These are phyloP conservation scores for Percopsis omiscomaycus DNA, from an alignment of 2,797 vertebrate species.

Conservation along the genomic window DNA sequence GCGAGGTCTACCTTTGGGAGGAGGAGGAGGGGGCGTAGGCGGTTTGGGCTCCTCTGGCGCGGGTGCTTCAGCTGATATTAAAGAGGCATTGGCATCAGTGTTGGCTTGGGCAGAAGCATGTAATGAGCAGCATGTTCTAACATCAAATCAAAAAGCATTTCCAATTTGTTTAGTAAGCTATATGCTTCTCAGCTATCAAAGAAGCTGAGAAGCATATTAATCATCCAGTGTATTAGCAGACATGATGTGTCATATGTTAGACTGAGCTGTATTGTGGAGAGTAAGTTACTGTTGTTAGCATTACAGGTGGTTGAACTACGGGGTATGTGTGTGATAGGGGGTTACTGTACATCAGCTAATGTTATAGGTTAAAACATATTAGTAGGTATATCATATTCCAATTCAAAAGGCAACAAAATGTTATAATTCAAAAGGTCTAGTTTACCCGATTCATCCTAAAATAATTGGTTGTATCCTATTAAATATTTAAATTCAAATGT, in stretches of 20 bases:
- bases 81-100: conserved; percentile 58
- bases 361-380: conserved; percentile 40
- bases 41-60: conserved; percentile 74
- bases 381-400: conserved; percentile 1
- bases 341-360: conserved; percentile 28
- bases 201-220: background rate
- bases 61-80: conserved; percentile 69
- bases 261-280: conserved; percentile 16
- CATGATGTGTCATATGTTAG: background rate
- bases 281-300: conserved; percentile 7
- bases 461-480: too few relatives aligned
- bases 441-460: background rate
- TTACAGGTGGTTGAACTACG: background rate
- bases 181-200: background rate
- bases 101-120: conserved; percentile 35
- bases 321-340: background rate
- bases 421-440: background rate
- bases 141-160: conserved; percentile 24
- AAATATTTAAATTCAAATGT: background rate
- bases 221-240: background rate
- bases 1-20: conserved; percentile 74
- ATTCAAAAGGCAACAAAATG: background rate
- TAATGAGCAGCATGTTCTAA: conserved; percentile 37
- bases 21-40: conserved; percentile 74
- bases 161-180: conserved; percentile 6